Evolutionary conservation across 2,113 vertebrate genomes (phyloP).

Genomic region (Nesoenas mayeri): DNA sequence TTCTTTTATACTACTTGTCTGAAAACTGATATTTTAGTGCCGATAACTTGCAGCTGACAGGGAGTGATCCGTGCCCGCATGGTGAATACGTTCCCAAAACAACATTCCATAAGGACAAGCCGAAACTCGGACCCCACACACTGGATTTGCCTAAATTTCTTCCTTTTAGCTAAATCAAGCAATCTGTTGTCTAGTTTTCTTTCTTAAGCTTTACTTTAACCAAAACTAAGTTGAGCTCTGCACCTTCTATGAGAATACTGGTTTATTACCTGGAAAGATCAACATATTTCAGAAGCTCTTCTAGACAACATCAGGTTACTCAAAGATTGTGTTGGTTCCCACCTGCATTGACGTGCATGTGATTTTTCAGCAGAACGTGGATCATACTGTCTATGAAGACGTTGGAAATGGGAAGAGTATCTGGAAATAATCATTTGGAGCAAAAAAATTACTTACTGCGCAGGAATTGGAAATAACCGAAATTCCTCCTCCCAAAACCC

Average conservation of each 20-base stretch:
- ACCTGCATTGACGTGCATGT: neutral
- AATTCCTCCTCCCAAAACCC: rapidly evolving
- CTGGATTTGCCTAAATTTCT: neutral
- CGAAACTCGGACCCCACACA: neutral
- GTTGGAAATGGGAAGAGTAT: neutral
- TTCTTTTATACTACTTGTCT: neutral
- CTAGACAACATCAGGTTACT: neutral
- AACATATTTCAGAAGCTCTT: neutral
- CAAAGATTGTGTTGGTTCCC: neutral
- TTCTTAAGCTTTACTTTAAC: neutral
- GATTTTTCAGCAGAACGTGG: neutral
- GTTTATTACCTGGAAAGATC: neutral
- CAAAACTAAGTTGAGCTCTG: neutral
- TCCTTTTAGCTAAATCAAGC: neutral
- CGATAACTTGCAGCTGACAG: neutral
- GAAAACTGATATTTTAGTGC: conserved; percentile 43
- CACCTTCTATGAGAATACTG: neutral
- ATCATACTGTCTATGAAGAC: neutral
- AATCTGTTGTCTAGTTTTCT: neutral
- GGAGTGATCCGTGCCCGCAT: neutral
- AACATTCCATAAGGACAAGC: neutral
- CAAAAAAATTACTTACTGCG: neutral
- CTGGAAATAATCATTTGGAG: neutral
- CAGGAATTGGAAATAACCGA: neutral
- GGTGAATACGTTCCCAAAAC: neutral